phyloP scores from a whole-genome alignment of 2,888 invertebrate species.

The Xanthia icteritia region DNA sequence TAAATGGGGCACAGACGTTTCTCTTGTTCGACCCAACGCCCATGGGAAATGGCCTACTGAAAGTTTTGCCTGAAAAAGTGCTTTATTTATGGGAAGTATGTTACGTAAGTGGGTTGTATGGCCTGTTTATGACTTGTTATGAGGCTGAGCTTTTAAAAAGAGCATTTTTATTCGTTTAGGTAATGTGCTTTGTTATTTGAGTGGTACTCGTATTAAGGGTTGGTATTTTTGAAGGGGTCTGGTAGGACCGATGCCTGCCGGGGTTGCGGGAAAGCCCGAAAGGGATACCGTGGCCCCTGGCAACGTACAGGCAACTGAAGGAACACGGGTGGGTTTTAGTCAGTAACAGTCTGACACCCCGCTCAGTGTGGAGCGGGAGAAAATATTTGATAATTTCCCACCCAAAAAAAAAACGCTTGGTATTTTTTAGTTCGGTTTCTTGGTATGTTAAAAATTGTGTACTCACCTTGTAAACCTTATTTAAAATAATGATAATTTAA shows the following conservation, averaged over 20 bases:
- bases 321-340: no score
- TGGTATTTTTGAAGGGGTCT: no score
- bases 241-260: no score
- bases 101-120: conserved; percentile 50
- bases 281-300: no score
- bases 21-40: conserved; percentile 60
- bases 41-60: conserved; percentile 58
- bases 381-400: no score
- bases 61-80: conserved; percentile 59
- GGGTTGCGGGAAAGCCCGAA: no score
- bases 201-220: background rate
- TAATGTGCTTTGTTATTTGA: conserved; percentile 38
- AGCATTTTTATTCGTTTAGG: conserved; percentile 39
- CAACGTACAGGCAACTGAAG: no score
- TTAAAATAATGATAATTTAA: background rate
- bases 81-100: conserved; percentile 54
- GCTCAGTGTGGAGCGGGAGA: no score
- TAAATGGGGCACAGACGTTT: conserved; percentile 57
- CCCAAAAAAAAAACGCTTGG: no score
- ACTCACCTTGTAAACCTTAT: background rate
- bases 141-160: conserved; percentile 43
- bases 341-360: no score
- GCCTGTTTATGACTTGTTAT: conserved; percentile 50
- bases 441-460: background rate
- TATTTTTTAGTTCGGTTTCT: background rate